Evolutionary conservation across 1,140 invertebrate genomes (phyloP).

Genomic region (Drosophila paulistorum): DNA sequence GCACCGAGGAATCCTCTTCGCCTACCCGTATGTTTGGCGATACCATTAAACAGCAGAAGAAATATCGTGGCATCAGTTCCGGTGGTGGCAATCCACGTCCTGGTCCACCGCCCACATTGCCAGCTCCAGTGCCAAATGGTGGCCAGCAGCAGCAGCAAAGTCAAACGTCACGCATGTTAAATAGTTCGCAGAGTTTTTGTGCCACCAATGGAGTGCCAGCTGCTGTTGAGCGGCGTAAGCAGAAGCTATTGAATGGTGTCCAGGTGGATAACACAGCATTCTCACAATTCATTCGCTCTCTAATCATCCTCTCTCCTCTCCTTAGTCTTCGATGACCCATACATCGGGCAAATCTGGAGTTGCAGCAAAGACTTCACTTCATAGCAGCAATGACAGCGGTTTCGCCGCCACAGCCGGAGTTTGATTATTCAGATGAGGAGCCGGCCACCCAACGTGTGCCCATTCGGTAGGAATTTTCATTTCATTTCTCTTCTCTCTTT

Average conservation of each 20-base stretch:
- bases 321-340: conserved; percentile 60
- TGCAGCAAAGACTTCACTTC: conserved; percentile 89
- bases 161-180: conserved; percentile 80
- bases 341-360: conserved; percentile 60
- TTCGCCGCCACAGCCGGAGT: conserved; percentile 94
- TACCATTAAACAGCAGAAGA: conserved; percentile 79
- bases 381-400: conserved; percentile 95
- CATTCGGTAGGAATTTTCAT: conserved; percentile 86
- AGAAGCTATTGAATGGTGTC: conserved; percentile 70
- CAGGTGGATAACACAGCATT: conserved; percentile 36
- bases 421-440: conserved; percentile 95
- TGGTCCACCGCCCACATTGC: conserved; percentile 86
- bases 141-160: conserved; percentile 68
- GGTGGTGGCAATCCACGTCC: conserved; percentile 79
- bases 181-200: conserved; percentile 85
- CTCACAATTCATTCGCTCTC: neutral
- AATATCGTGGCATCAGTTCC: conserved; percentile 59
- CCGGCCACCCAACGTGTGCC: conserved; percentile 86
- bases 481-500: conserved; percentile 12
- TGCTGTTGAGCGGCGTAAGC: conserved; percentile 75
- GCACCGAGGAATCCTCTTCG: conserved; percentile 83
- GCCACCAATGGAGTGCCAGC: conserved; percentile 75
- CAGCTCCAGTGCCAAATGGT: conserved; percentile 85
- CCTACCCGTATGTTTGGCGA: conserved; percentile 86
- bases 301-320: neutral